These are phyloP conservation scores for Augiades crinisus DNA, from an alignment of 2,888 invertebrate species.

Conservation along the genomic window DNA sequence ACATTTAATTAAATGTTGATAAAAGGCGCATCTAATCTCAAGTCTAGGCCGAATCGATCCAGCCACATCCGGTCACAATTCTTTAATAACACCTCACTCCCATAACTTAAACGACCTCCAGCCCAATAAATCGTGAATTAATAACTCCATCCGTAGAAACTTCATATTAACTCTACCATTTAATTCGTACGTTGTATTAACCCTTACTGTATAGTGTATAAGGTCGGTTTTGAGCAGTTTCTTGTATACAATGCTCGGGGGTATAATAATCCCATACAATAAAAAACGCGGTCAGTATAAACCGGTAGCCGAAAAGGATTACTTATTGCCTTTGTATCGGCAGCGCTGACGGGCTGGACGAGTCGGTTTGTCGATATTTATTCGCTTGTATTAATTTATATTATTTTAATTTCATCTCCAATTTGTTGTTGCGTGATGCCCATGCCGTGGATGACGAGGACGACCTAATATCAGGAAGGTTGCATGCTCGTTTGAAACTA, in stretches of 20 bases:
- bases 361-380: conserved; percentile 22
- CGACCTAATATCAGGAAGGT: too few relatives aligned
- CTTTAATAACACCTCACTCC: conserved; percentile 21
- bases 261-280: conserved; percentile 52
- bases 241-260: conserved; percentile 3
- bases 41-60: conserved; percentile 22
- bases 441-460: too few relatives aligned
- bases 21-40: conserved; percentile 6
- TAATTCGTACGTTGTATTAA: conserved; percentile 18
- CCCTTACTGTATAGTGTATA: conserved; percentile 30
- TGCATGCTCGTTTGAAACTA: too few relatives aligned
- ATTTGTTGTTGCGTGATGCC: too few relatives aligned
- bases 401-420: too few relatives aligned
- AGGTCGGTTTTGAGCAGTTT: conserved; percentile 23
- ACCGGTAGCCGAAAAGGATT: conserved; percentile 76
- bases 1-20: conserved; percentile 12
- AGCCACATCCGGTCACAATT: conserved; percentile 38
- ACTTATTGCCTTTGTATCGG: conserved; percentile 60
- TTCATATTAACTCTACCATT: conserved; percentile 33
- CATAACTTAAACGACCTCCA: conserved; percentile 31
- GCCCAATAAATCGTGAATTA: conserved; percentile 67
- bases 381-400: too few relatives aligned
- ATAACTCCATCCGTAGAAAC: conserved; percentile 56
- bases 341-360: conserved; percentile 51
- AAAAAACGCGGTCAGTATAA: conserved; percentile 55